Conservation (phyloP, 53 echinoderm and acorn worm species). For the Henricia sp. region DNA sequence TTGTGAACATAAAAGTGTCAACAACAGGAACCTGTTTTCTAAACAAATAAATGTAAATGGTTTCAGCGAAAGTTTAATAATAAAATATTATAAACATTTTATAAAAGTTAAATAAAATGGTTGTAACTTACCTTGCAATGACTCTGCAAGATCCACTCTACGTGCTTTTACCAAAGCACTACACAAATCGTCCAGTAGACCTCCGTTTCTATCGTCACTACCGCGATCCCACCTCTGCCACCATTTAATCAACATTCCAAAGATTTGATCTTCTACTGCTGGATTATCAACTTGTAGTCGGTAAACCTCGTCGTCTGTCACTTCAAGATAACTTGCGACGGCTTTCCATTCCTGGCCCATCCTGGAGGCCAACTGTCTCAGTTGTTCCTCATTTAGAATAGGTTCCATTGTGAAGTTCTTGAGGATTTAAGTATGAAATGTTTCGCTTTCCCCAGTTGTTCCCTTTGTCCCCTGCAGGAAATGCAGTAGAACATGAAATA, state of each 20-base stretch:
- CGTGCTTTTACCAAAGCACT: background rate
- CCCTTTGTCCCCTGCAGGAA: too few species aligned
- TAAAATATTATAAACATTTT: too few species aligned
- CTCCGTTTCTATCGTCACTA: background rate
- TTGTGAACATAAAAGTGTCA: too few species aligned
- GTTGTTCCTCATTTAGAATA: background rate
- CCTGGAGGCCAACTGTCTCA: background rate
- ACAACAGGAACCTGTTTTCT: too few species aligned
- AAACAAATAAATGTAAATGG: background rate
- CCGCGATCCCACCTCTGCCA: slow-evolving; percentile 12
- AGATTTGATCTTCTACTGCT: background rate
- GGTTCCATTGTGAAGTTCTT: too few species aligned
- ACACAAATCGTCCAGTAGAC: background rate
- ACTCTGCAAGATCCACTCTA: background rate
- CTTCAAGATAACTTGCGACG: background rate
- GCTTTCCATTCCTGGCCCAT: background rate
- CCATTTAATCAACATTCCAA: slow-evolving; percentile 11
- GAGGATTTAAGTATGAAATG: too few species aligned
- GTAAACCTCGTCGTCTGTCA: background rate
- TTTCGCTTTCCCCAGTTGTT: too few species aligned
- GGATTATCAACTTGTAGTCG: background rate
- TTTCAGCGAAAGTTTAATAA: too few species aligned
- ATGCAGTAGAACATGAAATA: too few species aligned
- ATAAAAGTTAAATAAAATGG: background rate
- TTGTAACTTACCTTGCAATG: background rate